Conservation (phyloP, 2,888 invertebrate species). For the Ecdyonurus torrentis region DNA sequence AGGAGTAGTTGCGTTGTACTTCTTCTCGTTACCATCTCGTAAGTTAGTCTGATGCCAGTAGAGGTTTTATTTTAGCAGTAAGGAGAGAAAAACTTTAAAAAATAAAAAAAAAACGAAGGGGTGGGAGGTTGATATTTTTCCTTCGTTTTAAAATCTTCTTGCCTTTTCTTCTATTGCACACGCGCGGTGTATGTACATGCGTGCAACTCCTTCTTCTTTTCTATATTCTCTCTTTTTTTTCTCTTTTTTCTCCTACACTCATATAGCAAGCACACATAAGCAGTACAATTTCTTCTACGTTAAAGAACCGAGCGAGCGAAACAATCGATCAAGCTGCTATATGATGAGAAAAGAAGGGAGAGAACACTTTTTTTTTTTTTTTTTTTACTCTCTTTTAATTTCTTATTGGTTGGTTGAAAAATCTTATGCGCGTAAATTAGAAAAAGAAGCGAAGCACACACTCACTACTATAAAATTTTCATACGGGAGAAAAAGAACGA, state of each 20-base stretch:
- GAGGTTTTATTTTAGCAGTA: conserved; percentile 1
- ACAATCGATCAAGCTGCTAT: conserved; percentile 2
- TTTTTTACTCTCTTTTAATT: too few relatives aligned
- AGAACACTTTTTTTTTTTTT: background rate
- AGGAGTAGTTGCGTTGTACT: background rate
- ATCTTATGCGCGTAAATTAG: conserved; percentile 3
- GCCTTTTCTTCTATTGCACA: background rate
- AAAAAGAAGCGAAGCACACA: too few relatives aligned
- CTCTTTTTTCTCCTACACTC: background rate
- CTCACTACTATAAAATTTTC: too few relatives aligned
- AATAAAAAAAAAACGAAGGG: background rate
- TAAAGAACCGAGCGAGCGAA: background rate
- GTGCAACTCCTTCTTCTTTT: background rate
- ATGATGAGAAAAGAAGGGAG: conserved; percentile 2
- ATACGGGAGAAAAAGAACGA: too few relatives aligned
- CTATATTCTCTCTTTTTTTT: background rate
- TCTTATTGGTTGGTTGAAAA: conserved; percentile 3
- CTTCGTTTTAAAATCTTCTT: conserved; percentile 1
- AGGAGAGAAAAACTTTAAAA: background rate
- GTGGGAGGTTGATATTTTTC: conserved; percentile 1
- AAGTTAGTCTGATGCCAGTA: background rate
- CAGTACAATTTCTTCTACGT: conserved; percentile 2
- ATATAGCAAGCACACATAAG: background rate
- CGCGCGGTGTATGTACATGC: conserved; percentile 1
- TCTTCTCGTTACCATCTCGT: background rate